A percentile compares a stretch with the other conserved stretches of the same genome.
Evolutionary conservation across 2,888 invertebrate species (phyloP).

Genomic region (Balanococcus diminutus): DNA sequence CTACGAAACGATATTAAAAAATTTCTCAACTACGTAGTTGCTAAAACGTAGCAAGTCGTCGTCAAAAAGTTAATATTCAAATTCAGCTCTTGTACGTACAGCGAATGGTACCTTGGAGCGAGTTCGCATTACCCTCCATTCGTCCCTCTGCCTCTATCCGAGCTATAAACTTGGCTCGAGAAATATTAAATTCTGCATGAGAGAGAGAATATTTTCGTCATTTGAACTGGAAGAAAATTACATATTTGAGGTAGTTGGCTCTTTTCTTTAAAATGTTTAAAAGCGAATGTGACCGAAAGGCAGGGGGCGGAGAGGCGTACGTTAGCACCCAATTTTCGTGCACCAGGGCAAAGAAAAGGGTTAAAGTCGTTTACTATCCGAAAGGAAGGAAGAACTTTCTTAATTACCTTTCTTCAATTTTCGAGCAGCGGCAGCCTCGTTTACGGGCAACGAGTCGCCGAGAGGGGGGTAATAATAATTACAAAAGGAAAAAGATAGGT

Average conservation of each 20-base stretch:
- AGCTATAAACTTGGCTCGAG: neutral
- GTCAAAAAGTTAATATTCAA: conserved; percentile 32
- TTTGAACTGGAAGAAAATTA: conserved; percentile 48
- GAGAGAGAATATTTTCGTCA: conserved; percentile 29
- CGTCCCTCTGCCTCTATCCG: neutral
- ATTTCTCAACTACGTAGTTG: neutral
- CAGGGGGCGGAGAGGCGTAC: neutral
- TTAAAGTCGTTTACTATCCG: conserved; percentile 36
- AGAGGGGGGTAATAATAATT: conserved; percentile 16
- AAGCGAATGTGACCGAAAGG: neutral
- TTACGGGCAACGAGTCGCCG: neutral
- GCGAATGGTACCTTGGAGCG: neutral
- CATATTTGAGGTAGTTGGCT: conserved; percentile 18
- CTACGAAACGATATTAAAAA: neutral
- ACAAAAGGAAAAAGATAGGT: conserved; percentile 44
- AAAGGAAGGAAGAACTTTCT: conserved; percentile 54
- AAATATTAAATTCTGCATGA: conserved; percentile 11
- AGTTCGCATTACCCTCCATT: neutral
- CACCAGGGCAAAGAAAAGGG: conserved; percentile 23
- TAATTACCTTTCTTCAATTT: conserved; percentile 53
- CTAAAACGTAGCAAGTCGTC: neutral
- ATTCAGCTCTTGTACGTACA: neutral
- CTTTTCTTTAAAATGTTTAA: conserved; percentile 28
- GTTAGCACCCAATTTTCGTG: neutral
- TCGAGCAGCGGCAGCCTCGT: neutral